Base-by-base conservation (phyloP, 1,140 invertebrate species). In the Scaptomyza pallida region DNA sequence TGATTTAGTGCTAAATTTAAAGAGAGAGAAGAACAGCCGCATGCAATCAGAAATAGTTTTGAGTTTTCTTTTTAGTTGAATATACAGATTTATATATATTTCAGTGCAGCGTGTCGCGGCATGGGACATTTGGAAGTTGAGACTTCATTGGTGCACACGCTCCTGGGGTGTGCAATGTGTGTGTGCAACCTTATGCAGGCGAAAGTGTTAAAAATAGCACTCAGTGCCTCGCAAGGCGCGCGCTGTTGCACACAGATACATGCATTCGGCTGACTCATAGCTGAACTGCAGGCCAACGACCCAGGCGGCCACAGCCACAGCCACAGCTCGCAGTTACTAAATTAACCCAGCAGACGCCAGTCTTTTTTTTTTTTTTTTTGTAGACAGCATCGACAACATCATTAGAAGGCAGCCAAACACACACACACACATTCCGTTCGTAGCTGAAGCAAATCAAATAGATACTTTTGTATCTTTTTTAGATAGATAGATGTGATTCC, bases 1-100 rank as follows among this genome's bases (percentile, higher is more conserved):
- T 89, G 86, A 89, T 89, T 89, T 89, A 82, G 75, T 88, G 86
- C 86, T 89, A 89, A 89, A 89, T 89, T 89, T 89, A 75, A 61
- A 68, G 1, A 30, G 26, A 30, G 40, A 56, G 45, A 52, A 57
- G 44, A 35, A 51, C 30, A 30, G 50, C 23, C 23, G 50, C 50
- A 52, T 15, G 35, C 30, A 68, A 48, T 54, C 63, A 45, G 10
- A 67, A 52, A 72, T 67, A 72, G 55, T 64, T 70, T 40, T 52
- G 13, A 8, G n/a, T 2, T 40, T 15, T 56, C 5, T 12, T 15
- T 21, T 45, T 3, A 43, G 44, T 63, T 30, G 44, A 21, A 56
- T 56, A 43, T 30, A 2, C 4, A 15, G 15, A 57, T 41, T 47
- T 59, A 59, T 47, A 43, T 47, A 45, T 37, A 69, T 67, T 47